A percentile compares a stretch with the other conserved stretches of the same genome.
These are phyloP conservation scores for Augochlorella aurata DNA, from an alignment of 2,888 invertebrate species.

Conservation along the genomic window DNA sequence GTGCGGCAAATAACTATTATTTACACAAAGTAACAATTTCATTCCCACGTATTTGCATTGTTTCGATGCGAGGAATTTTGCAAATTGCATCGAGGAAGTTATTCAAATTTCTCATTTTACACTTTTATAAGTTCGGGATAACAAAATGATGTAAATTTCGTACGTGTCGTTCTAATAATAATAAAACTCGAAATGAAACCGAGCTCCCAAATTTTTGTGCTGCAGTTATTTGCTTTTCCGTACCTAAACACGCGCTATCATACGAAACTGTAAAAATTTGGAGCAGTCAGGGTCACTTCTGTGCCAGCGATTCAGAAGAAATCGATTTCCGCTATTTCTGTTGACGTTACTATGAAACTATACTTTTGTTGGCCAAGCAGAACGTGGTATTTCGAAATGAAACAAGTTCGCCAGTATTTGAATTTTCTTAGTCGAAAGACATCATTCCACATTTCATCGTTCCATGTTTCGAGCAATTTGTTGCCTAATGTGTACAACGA, in stretches of 20 bases:
- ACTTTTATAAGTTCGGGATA: no score
- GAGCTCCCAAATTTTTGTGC: not conserved
- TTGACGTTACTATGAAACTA: constrained; percentile 6
- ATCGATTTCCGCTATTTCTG: constrained; percentile 6
- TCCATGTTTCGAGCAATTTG: not conserved
- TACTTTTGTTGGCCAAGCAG: not conserved
- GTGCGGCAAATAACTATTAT: no score
- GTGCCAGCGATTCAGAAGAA: constrained; percentile 2
- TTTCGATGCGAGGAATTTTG: no score
- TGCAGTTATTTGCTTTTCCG: not conserved
- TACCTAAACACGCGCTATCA: not conserved
- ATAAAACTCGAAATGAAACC: not conserved
- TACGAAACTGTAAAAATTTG: not conserved
- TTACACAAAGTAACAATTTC: no score
- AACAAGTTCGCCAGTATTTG: not conserved
- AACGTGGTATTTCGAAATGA: not conserved
- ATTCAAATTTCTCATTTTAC: no score
- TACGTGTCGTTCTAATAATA: not conserved
- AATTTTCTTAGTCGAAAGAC: not conserved
- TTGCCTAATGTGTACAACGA: not conserved
- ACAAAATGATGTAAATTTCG: no score
- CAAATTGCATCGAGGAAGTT: no score
- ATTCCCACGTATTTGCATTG: no score
- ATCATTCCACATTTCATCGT: not conserved
- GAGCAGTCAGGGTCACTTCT: not conserved